A percentile compares a stretch with the other conserved stretches of the same genome.
Conservation (phyloP, 2,113 vertebrate species). For the Sialia sialis region DNA sequence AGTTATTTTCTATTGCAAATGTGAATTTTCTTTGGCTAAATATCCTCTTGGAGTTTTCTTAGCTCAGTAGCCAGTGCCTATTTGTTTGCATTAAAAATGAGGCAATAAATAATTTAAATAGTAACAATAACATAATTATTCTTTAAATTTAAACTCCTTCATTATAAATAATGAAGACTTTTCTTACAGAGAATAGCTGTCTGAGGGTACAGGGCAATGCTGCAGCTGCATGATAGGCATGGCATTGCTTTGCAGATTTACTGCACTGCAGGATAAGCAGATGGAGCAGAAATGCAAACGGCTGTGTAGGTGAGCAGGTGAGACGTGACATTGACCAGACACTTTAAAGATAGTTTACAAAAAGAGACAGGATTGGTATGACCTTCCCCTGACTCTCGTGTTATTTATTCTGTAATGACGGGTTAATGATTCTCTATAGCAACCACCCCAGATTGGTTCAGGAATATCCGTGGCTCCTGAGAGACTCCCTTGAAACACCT, state of each 20-base stretch:
- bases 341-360: constrained; percentile 11
- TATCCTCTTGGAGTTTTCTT: not conserved
- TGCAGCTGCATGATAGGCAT: not conserved
- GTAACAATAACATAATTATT: not conserved
- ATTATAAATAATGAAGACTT: not conserved
- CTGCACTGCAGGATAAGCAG: not conserved
- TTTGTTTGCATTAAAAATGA: not conserved
- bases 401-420: constrained; percentile 15
- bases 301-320: constrained; percentile 40
- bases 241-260: constrained; percentile 10
- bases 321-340: constrained; percentile 46
- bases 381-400: constrained; percentile 21
- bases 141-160: not conserved
- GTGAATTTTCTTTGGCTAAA: not conserved
- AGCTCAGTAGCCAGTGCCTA: not conserved
- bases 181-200: not conserved
- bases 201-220: not conserved
- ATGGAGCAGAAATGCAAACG: not conserved
- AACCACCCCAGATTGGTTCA: not conserved
- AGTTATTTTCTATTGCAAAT: not conserved
- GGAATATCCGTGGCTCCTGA: not conserved
- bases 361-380: not conserved
- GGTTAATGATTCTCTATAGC: constrained; percentile 7
- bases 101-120: not conserved
- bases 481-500: not conserved